Evolutionary conservation across 1,140 invertebrate genomes (phyloP).

Genomic region (Drosophila nikananu): DNA sequence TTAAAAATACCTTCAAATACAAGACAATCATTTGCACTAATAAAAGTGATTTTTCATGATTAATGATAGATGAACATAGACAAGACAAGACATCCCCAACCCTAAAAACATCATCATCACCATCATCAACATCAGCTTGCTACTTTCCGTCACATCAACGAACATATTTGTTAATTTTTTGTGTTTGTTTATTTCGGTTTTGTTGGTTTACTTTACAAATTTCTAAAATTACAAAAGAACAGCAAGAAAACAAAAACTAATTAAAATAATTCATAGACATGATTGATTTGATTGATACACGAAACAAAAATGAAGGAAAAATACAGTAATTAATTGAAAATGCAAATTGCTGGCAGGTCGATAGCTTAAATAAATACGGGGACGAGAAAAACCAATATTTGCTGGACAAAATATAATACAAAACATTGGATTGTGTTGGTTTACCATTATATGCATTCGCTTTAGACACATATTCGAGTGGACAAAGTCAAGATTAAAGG

Average conservation of each 20-base stretch:
- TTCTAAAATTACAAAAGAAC: slow-evolving; percentile 60
- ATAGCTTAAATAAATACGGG: slow-evolving; percentile 69
- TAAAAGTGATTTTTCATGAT: slow-evolving; percentile 24
- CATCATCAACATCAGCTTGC: slow-evolving; percentile 3
- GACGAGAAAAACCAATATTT: slow-evolving; percentile 31
- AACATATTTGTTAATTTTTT: slow-evolving; percentile 31
- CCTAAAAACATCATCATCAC: slow-evolving; percentile 33
- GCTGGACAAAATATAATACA: slow-evolving; percentile 45
- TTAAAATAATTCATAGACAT: slow-evolving; percentile 52
- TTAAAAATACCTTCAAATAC: slow-evolving; percentile 15
- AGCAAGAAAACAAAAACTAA: slow-evolving; percentile 34
- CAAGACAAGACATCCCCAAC: not conserved
- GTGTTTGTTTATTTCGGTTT: slow-evolving; percentile 33
- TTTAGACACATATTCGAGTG: slow-evolving; percentile 14
- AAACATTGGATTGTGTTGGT: slow-evolving; percentile 13
- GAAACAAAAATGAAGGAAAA: slow-evolving; percentile 13
- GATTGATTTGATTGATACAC: slow-evolving; percentile 43
- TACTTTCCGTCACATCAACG: slow-evolving; percentile 41
- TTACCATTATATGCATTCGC: not conserved
- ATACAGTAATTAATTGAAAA: slow-evolving; percentile 50
- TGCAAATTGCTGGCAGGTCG: slow-evolving; percentile 76
- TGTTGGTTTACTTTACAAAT: slow-evolving; percentile 58
- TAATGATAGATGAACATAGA: slow-evolving; percentile 10
- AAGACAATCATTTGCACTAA: not conserved
- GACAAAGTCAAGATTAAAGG: slow-evolving; percentile 3